Evolutionary conservation across 2,888 invertebrate species (phyloP), one percentile per base, ranked within the genome.

Genomic region (Drosophila differens): DNA sequence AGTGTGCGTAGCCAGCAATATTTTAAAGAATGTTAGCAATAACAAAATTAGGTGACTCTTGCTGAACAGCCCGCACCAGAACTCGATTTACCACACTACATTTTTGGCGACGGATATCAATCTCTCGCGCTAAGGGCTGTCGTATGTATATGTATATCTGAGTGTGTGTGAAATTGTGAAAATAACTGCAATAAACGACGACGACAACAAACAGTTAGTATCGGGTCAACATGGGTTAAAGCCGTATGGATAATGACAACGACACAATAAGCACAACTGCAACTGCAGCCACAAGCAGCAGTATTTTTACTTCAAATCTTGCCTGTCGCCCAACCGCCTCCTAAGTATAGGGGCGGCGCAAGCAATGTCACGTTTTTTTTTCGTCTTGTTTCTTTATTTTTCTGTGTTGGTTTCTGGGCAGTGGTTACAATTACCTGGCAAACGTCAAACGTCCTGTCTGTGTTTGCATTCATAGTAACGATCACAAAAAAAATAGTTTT

Each of bases 151-250:
- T 62, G 33, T 65, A 35, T 74, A 41, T 54, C 44, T 61, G 54
- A 35, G 14, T 53, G 37, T 57, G 47, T 65, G 49, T 57, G 51
- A 59, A 57, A 77, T 74, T 80, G 75, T 74, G 60, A 63, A 75
- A 75, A 75, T 70, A 79, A 51, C 81, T 80, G 78, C 68, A 72
- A 75, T 37, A 61, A 64, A 62, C 71, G 53, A 59, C 57, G 39
- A 70, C n/a, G 32, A 32, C 35, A 35, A 14, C 16, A 22, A 22
- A 47, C 81, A 76, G 81, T 81, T 79, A 76, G 39, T 76, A 61
- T 49, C 54, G 52, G 52, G 87, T 89, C 87, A 89, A 67, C 84
- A 69, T 75, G 79, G 89, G 84, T 85, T 85, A 81, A 85, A 83
- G 82, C 76, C 70, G 79, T 72, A 76, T 81, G 78, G 76, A 75